Percentiles rank a stretch among this genome's conserved stretches.
phyloP scores from a whole-genome alignment of 1,140 invertebrate species.

The Drosophila sturtevanti region DNA sequence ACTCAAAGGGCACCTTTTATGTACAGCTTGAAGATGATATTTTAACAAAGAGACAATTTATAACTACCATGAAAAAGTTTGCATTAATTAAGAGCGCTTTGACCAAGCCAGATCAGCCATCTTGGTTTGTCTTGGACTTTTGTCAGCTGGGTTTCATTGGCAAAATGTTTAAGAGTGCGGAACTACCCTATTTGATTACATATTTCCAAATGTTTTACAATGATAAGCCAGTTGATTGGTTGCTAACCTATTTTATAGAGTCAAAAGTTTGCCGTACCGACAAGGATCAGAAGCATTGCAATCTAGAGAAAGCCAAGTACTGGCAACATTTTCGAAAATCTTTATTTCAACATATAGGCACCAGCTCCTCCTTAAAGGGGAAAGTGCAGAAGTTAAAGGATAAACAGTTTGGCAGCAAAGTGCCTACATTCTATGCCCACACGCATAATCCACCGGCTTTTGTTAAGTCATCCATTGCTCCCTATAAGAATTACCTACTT shows the following conservation, averaged over 20 bases:
- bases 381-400: conserved; percentile 99
- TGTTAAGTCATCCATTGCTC: conserved; percentile 90
- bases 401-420: conserved; percentile 93
- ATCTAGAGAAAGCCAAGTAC: conserved; percentile 89
- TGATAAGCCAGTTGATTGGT: conserved; percentile 98
- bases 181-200: conserved; percentile 94
- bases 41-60: conserved; percentile 92
- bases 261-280: conserved; percentile 96
- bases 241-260: conserved; percentile 94
- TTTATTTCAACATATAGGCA: conserved; percentile 97
- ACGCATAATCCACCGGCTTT: conserved; percentile 91
- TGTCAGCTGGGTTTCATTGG: conserved; percentile 97
- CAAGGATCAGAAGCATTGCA: conserved; percentile 95
- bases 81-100: conserved; percentile 90
- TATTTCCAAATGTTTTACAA: conserved; percentile 95
- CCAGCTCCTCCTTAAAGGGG: conserved; percentile 96
- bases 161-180: conserved; percentile 96
- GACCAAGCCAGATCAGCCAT: conserved; percentile 85
- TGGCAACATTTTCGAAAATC: conserved; percentile 96
- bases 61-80: conserved; percentile 94
- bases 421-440: conserved; percentile 91
- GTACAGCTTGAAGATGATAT: conserved; percentile 98
- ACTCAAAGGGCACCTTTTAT: conserved; percentile 91
- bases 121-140: conserved; percentile 97
- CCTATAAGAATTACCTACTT: conserved; percentile 92